Base-by-base conservation (phyloP, 2,113 vertebrate genomes). In the Syngnathus scovelli region DNA sequence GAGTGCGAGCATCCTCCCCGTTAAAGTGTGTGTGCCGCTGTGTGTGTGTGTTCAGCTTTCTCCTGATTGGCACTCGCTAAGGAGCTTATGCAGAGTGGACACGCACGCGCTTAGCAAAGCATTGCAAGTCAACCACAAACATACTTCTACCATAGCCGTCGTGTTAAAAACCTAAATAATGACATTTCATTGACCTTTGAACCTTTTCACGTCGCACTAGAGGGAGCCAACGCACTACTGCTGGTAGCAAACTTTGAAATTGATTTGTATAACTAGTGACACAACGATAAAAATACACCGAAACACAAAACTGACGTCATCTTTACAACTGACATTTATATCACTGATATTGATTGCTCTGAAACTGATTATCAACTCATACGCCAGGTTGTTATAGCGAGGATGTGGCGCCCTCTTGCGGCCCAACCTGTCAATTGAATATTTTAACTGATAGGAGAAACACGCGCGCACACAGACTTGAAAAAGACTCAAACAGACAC, bases 401-500 rank as follows among this genome's bases (percentile, higher is more conserved):
- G 15, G 19, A 51, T 21, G 49, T 21, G 49, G 49, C 49, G 49
- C 19, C 49, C 49, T 51, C 49, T n/a, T 6, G 49, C 49, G 49
- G 49, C 19, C 19, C n/a, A 10, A n/a, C 8, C 0, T n/a, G 49
- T n/a, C 49, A 51, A n/a, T n/a, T 7, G 7, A 51, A n/a, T 19
- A 51, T 51, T 8, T 51, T 4, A 7, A 51, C 19, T 19, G 18
- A 46, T 39, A 5, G 39, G 39, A 3, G 27, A 33, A 33, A 33
- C 27, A 33, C 27, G 27, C 27, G 3, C 41, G 43, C 1, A 16
- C 43, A 13, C 43, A 7, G 19, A n/a, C 49, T 8, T 1, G 5
- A 18, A 18, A 48, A 52, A 41, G 6, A 6, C 49, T 16, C 27
- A 15, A 27, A 58, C 27, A 16, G 21, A 75, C 63, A 79, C 62